These are phyloP conservation scores for Cuniculus paca DNA, from an alignment of 2,797 vertebrate species.

Conservation along the genomic window DNA sequence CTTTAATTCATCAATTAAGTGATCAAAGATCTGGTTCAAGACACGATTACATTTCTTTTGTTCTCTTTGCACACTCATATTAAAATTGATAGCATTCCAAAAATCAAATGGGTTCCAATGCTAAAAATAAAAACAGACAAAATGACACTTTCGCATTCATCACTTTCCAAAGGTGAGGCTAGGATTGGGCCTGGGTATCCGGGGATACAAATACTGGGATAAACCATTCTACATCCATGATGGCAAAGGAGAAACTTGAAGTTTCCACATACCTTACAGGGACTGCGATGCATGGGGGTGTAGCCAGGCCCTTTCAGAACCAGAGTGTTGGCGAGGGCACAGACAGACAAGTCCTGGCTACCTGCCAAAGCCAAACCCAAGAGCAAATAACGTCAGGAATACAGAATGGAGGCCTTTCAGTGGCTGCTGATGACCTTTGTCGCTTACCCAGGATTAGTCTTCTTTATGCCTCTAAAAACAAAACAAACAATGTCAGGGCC, in stretches of 20 bases:
- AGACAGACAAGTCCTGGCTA: not conserved
- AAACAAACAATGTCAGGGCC: slow-evolving; percentile 13
- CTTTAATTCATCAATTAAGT: slow-evolving; percentile 85
- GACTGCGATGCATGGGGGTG: not conserved
- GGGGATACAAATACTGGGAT: not conserved
- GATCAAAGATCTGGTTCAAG: slow-evolving; percentile 84
- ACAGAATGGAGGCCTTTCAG: slow-evolving; percentile 35
- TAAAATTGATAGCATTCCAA: slow-evolving; percentile 81
- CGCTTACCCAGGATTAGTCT: slow-evolving; percentile 59
- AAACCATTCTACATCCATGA: not conserved
- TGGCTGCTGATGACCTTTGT: slow-evolving; percentile 20
- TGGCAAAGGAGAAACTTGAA: not conserved
- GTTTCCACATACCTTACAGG: not conserved
- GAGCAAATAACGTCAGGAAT: not conserved
- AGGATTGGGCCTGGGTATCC: not conserved
- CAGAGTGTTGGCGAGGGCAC: not conserved
- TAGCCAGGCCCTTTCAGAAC: slow-evolving; percentile 22
- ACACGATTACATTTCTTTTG: slow-evolving; percentile 81
- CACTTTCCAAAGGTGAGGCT: not conserved
- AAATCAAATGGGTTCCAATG: slow-evolving; percentile 68
- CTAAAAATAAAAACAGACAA: slow-evolving; percentile 73
- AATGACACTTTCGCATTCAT: slow-evolving; percentile 67
- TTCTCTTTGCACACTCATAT: slow-evolving; percentile 73
- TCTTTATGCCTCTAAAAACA: slow-evolving; percentile 13
- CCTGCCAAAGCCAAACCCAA: slow-evolving; percentile 35